Conservation (phyloP, 2,797 vertebrate species). For the Dallia pectoralis region DNA sequence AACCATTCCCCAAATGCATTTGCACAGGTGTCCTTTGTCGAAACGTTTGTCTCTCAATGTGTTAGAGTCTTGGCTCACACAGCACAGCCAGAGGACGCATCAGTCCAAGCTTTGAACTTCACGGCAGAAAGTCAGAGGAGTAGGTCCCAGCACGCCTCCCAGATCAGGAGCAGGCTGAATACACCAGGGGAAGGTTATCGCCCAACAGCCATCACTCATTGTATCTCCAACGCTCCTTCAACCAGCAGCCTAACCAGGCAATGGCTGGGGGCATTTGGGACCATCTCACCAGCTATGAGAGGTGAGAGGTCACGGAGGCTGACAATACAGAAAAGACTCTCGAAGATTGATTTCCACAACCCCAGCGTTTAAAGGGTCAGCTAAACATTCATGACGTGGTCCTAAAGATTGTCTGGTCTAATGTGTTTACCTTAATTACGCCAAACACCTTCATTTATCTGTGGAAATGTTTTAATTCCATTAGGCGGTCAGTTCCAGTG, state of each 20-base stretch:
- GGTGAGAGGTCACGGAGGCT: constrained; percentile 35
- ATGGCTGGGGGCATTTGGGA: constrained; percentile 40
- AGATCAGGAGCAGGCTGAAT: constrained; percentile 13
- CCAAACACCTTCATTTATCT: not conserved
- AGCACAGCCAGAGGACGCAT: constrained; percentile 7
- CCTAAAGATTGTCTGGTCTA: not conserved
- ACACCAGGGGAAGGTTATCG: constrained; percentile 44
- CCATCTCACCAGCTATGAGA: constrained; percentile 17
- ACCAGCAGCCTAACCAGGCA: constrained; percentile 40
- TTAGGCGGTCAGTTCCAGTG: not conserved
- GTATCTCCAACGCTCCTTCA: constrained; percentile 36
- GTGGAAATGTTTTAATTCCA: not conserved
- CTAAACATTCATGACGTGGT: not conserved
- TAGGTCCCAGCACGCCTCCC: constrained; percentile 20
- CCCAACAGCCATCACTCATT: constrained; percentile 35
- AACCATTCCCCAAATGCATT: not conserved
- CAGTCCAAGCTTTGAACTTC: constrained; percentile 41
- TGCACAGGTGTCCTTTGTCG: not conserved
- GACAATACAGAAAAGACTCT: constrained; percentile 2
- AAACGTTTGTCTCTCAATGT: not conserved
- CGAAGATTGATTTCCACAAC: not conserved
- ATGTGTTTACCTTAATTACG: not conserved
- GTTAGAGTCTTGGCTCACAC: constrained; percentile 14
- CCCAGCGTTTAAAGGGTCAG: constrained; percentile 22
- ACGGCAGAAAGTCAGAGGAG: constrained; percentile 18